Evolutionary conservation across 2,888 invertebrate species (phyloP).

Genomic region (Spisula solida): DNA sequence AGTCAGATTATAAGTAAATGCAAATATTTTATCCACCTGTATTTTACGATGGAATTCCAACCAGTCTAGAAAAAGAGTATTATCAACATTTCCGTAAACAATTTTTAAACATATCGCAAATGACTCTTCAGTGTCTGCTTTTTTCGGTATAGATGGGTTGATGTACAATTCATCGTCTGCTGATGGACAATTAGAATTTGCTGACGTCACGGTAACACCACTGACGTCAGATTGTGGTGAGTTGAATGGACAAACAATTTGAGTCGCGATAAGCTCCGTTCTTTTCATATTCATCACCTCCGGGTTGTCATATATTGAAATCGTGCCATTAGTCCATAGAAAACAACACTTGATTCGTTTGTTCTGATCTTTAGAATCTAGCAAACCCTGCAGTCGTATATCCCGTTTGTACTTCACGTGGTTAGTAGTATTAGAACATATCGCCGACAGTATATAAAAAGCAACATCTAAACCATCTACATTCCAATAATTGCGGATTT

Average conservation of each 20-base stretch:
- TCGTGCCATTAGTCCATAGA: neutral
- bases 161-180: neutral
- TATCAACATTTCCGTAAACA: constrained; percentile 38
- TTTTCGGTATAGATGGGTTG: constrained; percentile 22
- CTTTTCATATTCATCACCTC: neutral
- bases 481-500: too few relatives aligned
- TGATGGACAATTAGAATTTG: neutral
- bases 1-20: constrained; percentile 34
- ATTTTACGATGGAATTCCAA: constrained; percentile 38
- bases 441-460: constrained; percentile 24
- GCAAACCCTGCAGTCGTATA: constrained; percentile 23
- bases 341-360: constrained; percentile 27
- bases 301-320: constrained; percentile 26
- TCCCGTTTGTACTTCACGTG: neutral
- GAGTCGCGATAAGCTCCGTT: neutral
- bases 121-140: neutral
- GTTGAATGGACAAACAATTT: neutral
- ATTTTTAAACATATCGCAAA: constrained; percentile 48
- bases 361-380: neutral
- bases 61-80: constrained; percentile 35
- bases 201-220: constrained; percentile 37
- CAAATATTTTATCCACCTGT: constrained; percentile 41
- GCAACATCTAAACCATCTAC: neutral
- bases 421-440: neutral
- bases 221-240: neutral